A percentile compares a stretch with the other conserved stretches of the same genome.
Conservation (phyloP, 2,888 invertebrate species). For the Philonicus albiceps region DNA sequence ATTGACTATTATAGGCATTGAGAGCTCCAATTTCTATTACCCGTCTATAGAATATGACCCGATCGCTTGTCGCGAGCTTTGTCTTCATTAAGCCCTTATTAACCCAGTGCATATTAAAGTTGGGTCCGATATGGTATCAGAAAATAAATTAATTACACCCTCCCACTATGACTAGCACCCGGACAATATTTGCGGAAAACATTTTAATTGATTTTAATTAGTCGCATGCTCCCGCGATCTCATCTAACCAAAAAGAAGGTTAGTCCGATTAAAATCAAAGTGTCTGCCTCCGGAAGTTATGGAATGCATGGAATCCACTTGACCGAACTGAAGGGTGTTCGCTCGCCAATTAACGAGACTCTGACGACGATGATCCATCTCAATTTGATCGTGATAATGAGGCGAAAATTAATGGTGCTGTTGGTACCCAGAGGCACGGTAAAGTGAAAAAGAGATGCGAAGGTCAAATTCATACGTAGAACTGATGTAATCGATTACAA, state of each 20-base stretch:
- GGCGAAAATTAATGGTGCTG: neutral
- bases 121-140: neutral
- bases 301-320: neutral
- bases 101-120: neutral
- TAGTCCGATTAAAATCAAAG: conserved; percentile 2
- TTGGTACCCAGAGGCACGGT: neutral
- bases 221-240: neutral
- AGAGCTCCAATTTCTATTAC: neutral
- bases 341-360: neutral
- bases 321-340: neutral
- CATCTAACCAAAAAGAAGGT: neutral
- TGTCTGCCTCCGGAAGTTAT: neutral
- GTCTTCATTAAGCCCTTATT: neutral
- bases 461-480: neutral
- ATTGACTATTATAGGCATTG: neutral
- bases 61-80: conserved; percentile 4
- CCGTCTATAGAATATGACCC: neutral
- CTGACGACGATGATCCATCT: neutral
- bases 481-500: neutral
- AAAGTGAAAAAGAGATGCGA: neutral
- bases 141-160: conserved; percentile 8
- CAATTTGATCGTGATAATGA: neutral
- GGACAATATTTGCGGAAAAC: neutral
- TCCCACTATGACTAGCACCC: neutral
- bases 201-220: conserved; percentile 33